A percentile compares a stretch with the other conserved stretches of the same genome.
These are phyloP conservation scores for Thalassophryne amazonica DNA, from an alignment of 2,797 vertebrate genomes.

Conservation along the genomic window DNA sequence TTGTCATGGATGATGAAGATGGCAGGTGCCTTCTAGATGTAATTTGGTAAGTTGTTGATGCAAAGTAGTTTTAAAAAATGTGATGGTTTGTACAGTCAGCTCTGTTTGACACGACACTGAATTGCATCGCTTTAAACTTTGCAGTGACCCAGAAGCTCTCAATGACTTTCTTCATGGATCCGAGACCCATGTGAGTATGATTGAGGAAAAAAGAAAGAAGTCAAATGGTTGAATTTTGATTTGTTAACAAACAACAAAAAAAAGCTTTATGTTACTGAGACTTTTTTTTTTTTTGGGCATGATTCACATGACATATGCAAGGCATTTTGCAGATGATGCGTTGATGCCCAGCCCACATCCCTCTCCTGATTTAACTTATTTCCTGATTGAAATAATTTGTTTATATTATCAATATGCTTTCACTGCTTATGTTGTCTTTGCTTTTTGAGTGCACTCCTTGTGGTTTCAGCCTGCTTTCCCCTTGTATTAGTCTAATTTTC, in stretches of 20 bases:
- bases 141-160: conserved; percentile 94
- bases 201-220: background rate
- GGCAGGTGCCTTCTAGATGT: conserved; percentile 99
- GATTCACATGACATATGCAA: no score
- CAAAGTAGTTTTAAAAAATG: background rate
- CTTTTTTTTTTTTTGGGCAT: conserved; percentile 7
- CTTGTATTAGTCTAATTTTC: conserved; percentile 41
- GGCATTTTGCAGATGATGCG: conserved; percentile 11
- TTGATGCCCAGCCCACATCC: conserved; percentile 29
- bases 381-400: conserved; percentile 20
- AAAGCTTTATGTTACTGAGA: no score
- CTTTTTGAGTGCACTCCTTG: conserved; percentile 44
- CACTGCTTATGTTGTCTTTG: conserved; percentile 41
- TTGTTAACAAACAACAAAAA: no score
- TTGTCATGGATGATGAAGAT: conserved; percentile 99
- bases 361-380: conserved; percentile 26
- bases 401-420: conserved; percentile 7
- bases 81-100: background rate
- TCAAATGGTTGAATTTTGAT: background rate
- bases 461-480: conserved; percentile 49
- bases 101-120: background rate
- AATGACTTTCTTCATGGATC: conserved; percentile 99
- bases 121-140: conserved; percentile 26
- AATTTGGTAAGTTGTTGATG: conserved; percentile 90
- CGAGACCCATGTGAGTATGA: conserved; percentile 86